Conservation (phyloP, 1,140 invertebrate species). For the Antheraea mylitta region DNA sequence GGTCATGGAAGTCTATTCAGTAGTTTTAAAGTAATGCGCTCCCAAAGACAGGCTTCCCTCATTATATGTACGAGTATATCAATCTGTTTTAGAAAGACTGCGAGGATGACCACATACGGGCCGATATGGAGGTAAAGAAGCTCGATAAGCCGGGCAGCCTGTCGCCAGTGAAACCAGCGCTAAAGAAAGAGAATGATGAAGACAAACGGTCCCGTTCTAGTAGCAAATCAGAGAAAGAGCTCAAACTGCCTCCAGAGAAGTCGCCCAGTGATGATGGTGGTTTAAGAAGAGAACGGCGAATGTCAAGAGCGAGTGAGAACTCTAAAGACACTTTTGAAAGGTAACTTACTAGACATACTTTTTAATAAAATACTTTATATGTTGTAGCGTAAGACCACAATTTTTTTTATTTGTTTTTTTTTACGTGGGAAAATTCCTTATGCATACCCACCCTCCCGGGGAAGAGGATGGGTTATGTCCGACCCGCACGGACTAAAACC, state of each 20-base stretch:
- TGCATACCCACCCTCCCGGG: no score
- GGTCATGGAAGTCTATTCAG: no score
- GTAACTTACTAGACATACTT: slow-evolving; percentile 23
- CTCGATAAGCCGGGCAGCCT: slow-evolving; percentile 64
- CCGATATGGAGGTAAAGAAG: slow-evolving; percentile 70
- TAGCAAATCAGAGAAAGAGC: slow-evolving; percentile 58
- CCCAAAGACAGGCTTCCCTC: no score
- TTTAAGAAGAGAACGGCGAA: slow-evolving; percentile 44
- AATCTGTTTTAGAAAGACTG: slow-evolving; percentile 35
- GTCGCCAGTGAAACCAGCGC: slow-evolving; percentile 53
- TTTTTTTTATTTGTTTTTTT: no score
- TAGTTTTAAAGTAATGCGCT: no score
- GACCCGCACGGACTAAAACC: no score
- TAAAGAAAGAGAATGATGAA: slow-evolving; percentile 49
- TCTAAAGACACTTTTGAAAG: slow-evolving; percentile 64
- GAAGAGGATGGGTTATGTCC: no score
- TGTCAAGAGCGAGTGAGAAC: slow-evolving; percentile 56
- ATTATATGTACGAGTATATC: no score
- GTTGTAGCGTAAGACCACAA: neutral
- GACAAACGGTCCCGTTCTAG: slow-evolving; percentile 41
- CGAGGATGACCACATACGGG: slow-evolving; percentile 43
- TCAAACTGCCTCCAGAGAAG: slow-evolving; percentile 57
- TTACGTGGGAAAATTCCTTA: no score
- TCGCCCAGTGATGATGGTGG: slow-evolving; percentile 52
- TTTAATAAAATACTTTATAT: neutral